Evolutionary conservation across 2,113 vertebrate genomes (phyloP), one percentile per base, ranked within the genome.

Genomic region (Seriola dumerili): DNA sequence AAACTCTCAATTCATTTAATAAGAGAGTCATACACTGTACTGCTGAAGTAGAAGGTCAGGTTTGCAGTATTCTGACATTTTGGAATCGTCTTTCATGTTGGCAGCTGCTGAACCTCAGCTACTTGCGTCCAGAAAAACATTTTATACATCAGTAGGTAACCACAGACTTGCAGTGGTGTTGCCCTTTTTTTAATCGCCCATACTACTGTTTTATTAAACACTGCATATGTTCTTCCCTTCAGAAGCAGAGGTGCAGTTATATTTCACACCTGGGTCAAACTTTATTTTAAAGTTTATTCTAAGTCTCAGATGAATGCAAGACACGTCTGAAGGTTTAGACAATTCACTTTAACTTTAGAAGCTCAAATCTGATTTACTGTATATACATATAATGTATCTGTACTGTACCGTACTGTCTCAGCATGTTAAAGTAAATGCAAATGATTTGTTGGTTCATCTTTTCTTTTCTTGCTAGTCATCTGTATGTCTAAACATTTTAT

Each of bases 41-140:
- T 70, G 11, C 68, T 84, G 65, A 29, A 55, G 62, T 16, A 72
- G 21, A 83, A 69, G 48, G 64, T 76, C 72, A 62, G 17, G 42
- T 67, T 50, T 73, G 57, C 29, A 23, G 46, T 85, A 67, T 83
- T 85, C 69, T 74, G 78, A 79, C 76, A 85, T 85, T 85, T 65
- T 82, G 69, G 71, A 87, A 72, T 3, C 11, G 2, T 32, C 67
- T 61, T 80, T 76, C 23, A 61, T 25, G 55, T 81, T 75, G 38
- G 72, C 61, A 65, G 76, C 40, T 29, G 8, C 71, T 23, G 16
- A 55, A 52, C 19, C 46, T 85, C 68, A 80, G 65, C 64, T 76
- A 14, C 67, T 23, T 69, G 64, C 73, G 78, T 87, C 46, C 34
- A 36, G 34, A 81, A 64, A 3, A 29, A 75, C 1, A 59, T 61